Evolutionary conservation across 1,140 invertebrate species (phyloP).

Genomic region (Alviniconcha marisindica): DNA sequence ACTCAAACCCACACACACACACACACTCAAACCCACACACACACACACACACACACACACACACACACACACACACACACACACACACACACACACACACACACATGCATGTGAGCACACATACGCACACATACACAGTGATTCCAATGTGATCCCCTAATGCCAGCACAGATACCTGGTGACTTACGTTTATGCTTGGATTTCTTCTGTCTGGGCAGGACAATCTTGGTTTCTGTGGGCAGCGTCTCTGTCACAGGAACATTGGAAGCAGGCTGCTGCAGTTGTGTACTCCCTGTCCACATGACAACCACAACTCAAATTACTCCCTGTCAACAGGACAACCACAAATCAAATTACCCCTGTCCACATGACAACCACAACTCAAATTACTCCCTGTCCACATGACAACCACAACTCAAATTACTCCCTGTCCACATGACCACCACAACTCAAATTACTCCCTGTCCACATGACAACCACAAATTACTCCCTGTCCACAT

Average conservation of each 20-base stretch:
- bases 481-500: no score
- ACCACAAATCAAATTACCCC: no score
- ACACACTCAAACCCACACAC: background rate
- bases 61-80: background rate
- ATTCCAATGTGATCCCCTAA: background rate
- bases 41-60: constrained; percentile 1
- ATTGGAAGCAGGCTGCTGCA: background rate
- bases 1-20: background rate
- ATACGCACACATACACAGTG: constrained; percentile 2
- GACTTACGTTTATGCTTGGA: background rate
- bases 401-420: no score
- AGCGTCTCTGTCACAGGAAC: constrained; percentile 2
- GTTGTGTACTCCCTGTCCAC: background rate
- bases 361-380: no score
- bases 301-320: no score
- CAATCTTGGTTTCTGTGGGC: background rate
- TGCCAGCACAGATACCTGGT: background rate
- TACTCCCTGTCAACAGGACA: no score
- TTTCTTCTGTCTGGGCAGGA: constrained; percentile 19
- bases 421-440: no score
- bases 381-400: no score
- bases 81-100: background rate
- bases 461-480: no score
- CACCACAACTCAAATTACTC: no score
- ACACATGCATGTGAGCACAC: background rate